A percentile compares a stretch with the other conserved stretches of the same genome.
Evolutionary conservation across 2,888 invertebrate species (phyloP).

Genomic region (Plagodis dolabraria): DNA sequence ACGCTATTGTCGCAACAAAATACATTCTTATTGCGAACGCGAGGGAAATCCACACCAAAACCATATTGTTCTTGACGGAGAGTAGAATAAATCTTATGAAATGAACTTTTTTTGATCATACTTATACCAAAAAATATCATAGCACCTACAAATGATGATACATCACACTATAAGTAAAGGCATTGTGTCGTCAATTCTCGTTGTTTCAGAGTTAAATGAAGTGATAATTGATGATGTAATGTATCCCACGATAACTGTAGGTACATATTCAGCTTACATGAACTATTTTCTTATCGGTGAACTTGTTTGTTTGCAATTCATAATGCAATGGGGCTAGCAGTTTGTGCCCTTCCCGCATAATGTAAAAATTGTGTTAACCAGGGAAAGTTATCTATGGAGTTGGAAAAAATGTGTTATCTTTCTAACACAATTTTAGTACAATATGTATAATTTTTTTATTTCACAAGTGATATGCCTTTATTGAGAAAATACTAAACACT

Average conservation of each 20-base stretch:
- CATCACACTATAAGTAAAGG: not conserved
- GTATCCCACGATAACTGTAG: slow-evolving; percentile 22
- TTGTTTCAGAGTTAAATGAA: slow-evolving; percentile 1
- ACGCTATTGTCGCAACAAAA: no score
- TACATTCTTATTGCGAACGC: no score
- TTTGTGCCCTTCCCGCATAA: slow-evolving; percentile 13
- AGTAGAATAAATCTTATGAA: no score
- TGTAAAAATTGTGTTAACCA: not conserved
- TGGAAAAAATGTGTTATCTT: not conserved
- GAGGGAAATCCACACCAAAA: no score
- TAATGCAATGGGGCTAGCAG: slow-evolving; percentile 11
- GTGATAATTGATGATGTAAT: slow-evolving; percentile 34
- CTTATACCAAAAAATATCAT: no score
- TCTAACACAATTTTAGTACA: not conserved
- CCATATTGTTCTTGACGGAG: no score
- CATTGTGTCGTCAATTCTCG: not conserved
- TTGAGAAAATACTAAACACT: no score
- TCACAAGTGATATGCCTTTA: no score
- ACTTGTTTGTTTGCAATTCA: slow-evolving; percentile 9
- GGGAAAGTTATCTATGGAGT: slow-evolving; percentile 5
- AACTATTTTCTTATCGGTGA: slow-evolving; percentile 9
- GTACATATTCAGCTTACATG: slow-evolving; percentile 4
- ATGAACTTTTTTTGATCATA: no score
- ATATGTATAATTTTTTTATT: no score
- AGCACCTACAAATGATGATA: no score